Evolutionary conservation across 2,888 invertebrate species (phyloP).

Genomic region (Lithodes maja): DNA sequence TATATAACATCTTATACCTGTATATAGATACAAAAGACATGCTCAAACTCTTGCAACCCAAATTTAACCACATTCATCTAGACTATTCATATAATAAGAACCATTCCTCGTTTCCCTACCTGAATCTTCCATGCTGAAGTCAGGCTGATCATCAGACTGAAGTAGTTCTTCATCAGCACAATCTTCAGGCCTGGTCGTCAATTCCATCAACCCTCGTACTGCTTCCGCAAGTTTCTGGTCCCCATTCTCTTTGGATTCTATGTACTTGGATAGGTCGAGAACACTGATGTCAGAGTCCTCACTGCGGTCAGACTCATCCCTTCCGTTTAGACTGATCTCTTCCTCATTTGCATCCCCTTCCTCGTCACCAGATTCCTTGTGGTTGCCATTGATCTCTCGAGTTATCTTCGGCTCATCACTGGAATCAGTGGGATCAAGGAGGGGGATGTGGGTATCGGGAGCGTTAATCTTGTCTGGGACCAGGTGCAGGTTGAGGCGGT

Average conservation of each 20-base stretch:
- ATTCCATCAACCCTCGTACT: conserved; percentile 49
- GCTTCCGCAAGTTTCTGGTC: conserved; percentile 62
- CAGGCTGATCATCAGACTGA: conserved; percentile 35
- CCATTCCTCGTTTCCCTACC: neutral
- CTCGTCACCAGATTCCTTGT: conserved; percentile 45
- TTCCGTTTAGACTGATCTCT: conserved; percentile 40
- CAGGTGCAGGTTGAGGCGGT: conserved; percentile 68
- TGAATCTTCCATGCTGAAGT: neutral
- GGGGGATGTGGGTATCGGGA: conserved; percentile 49
- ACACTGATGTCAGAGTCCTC: conserved; percentile 70
- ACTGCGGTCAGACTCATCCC: conserved; percentile 68
- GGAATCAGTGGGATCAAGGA: conserved; percentile 31
- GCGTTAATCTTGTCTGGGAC: conserved; percentile 69
- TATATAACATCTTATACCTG: too few species aligned
- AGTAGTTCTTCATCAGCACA: conserved; percentile 38
- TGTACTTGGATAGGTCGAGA: conserved; percentile 60
- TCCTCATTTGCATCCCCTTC: conserved; percentile 43
- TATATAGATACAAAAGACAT: too few species aligned
- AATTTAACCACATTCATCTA: too few species aligned
- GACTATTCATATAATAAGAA: too few species aligned
- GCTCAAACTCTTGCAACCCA: too few species aligned
- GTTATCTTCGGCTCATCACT: conserved; percentile 58
- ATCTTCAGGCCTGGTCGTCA: conserved; percentile 40
- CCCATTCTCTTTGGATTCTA: conserved; percentile 68
- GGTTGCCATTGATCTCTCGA: conserved; percentile 69